Percentiles rank a stretch among this genome's conserved stretches.
Evolutionary conservation across 2,888 invertebrate genomes (phyloP).

Genomic region (Plemyria rubiginata): DNA sequence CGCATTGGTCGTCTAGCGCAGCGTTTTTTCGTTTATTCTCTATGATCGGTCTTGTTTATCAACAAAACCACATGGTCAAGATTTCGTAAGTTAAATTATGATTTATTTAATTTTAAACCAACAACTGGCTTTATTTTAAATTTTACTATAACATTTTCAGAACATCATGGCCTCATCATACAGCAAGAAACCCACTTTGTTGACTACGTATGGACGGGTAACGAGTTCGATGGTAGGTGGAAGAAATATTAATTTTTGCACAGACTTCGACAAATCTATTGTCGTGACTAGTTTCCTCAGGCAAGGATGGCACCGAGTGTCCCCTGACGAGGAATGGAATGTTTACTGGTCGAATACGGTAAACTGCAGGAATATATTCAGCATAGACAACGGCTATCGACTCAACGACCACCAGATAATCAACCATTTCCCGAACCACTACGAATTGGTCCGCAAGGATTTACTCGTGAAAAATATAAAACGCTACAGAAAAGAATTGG

Average conservation of each 20-base stretch:
- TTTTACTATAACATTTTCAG: conserved; percentile 17
- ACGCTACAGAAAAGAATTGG: conserved; percentile 95
- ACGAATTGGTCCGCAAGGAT: conserved; percentile 97
- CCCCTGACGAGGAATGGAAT: conserved; percentile 96
- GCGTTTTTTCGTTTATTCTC: too few species aligned
- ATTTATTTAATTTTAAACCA: neutral
- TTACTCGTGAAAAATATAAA: conserved; percentile 97
- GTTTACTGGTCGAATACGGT: conserved; percentile 97
- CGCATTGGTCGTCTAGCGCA: too few species aligned
- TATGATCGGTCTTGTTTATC: neutral
- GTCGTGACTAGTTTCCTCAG: conserved; percentile 57
- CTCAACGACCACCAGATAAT: conserved; percentile 94
- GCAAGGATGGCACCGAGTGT: conserved; percentile 89
- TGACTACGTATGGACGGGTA: conserved; percentile 41
- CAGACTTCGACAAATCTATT: conserved; percentile 63
- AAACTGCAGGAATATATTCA: conserved; percentile 94
- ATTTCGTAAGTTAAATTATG: conserved; percentile 15
- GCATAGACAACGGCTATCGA: conserved; percentile 55
- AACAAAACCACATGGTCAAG: conserved; percentile 26
- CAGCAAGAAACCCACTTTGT: conserved; percentile 88
- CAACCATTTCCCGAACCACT: conserved; percentile 98
- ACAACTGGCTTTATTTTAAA: neutral
- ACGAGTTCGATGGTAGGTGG: conserved; percentile 70
- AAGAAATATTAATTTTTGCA: conserved; percentile 81
- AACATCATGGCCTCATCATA: conserved; percentile 26